These are phyloP conservation scores for Spilosoma lubricipeda DNA, from an alignment of 2,888 invertebrate genomes.

Conservation along the genomic window DNA sequence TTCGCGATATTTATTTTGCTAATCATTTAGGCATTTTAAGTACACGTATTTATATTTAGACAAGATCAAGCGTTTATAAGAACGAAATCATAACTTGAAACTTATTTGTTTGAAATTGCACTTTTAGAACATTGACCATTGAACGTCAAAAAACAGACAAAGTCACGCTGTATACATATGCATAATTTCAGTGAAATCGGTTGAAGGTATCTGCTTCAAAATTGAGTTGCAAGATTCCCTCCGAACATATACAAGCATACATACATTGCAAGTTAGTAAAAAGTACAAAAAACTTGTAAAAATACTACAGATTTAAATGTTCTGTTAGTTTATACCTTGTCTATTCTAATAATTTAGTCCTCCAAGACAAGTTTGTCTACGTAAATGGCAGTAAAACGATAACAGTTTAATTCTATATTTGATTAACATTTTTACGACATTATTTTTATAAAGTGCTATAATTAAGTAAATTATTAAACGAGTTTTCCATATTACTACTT, in stretches of 20 bases:
- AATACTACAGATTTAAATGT: not conserved
- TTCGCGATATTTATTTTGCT: constrained; percentile 35
- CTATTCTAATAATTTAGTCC: not conserved
- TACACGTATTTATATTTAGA: constrained; percentile 34
- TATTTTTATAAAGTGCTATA: constrained; percentile 1
- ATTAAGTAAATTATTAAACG: constrained; percentile 22
- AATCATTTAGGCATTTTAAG: constrained; percentile 24
- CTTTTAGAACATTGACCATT: not conserved
- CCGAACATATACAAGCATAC: too few relatives aligned
- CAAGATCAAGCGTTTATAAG: not conserved
- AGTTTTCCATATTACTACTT: constrained; percentile 21
- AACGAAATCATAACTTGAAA: not conserved
- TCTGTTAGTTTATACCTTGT: not conserved
- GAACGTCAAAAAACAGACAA: not conserved
- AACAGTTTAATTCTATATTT: constrained; percentile 5
- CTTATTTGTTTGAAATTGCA: not conserved
- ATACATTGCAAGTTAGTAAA: too few relatives aligned
- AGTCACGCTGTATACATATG: too few relatives aligned
- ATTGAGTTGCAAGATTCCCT: too few relatives aligned
- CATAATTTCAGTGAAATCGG: too few relatives aligned
- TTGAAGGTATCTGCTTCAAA: too few relatives aligned
- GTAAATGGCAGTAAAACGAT: not conserved
- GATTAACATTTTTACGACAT: constrained; percentile 11
- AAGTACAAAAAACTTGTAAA: too few relatives aligned
- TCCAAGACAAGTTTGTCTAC: not conserved